phyloP scores from a whole-genome alignment of 30 jellyfish, hydroid and myxozoan species.

The Pseudorhiza aurosa region DNA sequence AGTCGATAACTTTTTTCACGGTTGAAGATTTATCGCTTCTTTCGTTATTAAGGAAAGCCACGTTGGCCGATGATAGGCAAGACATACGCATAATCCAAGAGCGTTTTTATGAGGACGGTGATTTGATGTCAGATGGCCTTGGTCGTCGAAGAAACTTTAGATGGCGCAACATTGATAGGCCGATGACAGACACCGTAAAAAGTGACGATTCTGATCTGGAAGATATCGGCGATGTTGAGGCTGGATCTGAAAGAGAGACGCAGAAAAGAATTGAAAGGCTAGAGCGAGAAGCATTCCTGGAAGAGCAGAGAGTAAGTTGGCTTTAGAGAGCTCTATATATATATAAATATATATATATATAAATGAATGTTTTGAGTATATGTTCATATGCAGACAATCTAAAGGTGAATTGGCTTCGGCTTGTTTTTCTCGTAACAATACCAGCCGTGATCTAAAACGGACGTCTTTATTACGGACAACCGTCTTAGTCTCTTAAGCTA shows the following conservation, averaged over 20 bases:
- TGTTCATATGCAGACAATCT: too few relatives aligned
- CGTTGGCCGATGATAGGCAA: conserved; percentile 80
- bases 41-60: conserved; percentile 86
- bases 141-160: conserved; percentile 86
- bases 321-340: too few relatives aligned
- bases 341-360: too few relatives aligned
- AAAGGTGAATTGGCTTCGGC: too few relatives aligned
- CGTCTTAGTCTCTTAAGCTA: too few relatives aligned
- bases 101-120: conserved; percentile 92
- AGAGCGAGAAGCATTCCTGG: conserved; percentile 80
- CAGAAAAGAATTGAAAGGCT: conserved; percentile 67
- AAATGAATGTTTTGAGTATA: too few relatives aligned
- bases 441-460: too few relatives aligned
- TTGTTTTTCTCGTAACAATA: too few relatives aligned
- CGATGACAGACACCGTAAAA: conserved; percentile 11
- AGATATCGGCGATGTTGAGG: conserved; percentile 20
- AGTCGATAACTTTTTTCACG: too few relatives aligned
- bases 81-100: conserved; percentile 85
- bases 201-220: conserved; percentile 72
- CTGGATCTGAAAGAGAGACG: conserved; percentile 18
- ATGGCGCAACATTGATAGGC: conserved; percentile 90
- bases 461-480: too few relatives aligned
- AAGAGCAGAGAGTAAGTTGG: conserved; percentile 71
- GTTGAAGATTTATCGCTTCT: too few relatives aligned
- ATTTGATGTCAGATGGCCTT: conserved; percentile 71